These are phyloP conservation scores for Hydraecia micacea DNA, from an alignment of 2,888 invertebrate genomes.

Conservation along the genomic window DNA sequence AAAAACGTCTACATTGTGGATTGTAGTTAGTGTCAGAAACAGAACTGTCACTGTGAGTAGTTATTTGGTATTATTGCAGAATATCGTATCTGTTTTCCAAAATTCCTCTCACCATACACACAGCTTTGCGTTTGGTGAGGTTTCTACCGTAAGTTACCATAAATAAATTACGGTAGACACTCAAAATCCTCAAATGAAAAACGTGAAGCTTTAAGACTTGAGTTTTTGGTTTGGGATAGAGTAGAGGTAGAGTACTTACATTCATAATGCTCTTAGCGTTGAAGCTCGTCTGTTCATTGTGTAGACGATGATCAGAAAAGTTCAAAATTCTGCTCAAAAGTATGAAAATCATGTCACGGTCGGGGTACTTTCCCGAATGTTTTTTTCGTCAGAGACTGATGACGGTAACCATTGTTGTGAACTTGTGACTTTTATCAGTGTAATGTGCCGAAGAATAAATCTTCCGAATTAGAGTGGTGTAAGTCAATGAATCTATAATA, in stretches of 20 bases:
- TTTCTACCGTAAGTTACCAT: neutral
- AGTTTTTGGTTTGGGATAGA: neutral
- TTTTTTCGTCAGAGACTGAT: neutral
- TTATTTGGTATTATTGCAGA: neutral
- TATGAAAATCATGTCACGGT: conserved; percentile 6
- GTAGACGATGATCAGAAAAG: neutral
- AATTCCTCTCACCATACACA: neutral
- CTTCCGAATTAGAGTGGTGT: neutral
- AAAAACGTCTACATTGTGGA: neutral
- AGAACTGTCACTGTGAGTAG: conserved; percentile 31
- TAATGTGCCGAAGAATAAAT: neutral
- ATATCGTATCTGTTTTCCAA: neutral
- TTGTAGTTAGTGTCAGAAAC: neutral
- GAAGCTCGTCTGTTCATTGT: conserved; percentile 1
- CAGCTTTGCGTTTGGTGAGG: neutral
- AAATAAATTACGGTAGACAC: neutral
- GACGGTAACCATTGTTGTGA: neutral
- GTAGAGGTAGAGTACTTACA: neutral
- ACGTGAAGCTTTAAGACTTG: neutral
- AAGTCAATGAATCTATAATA: neutral
- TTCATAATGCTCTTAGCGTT: conserved; percentile 23
- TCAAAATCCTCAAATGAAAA: neutral
- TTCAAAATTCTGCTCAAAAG: conserved; percentile 3
- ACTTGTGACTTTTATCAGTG: too few relatives aligned
- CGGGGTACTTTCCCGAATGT: conserved; percentile 10